phyloP scores from a whole-genome alignment of 1,140 invertebrate genomes.

The Paraescarpia echinospica region DNA sequence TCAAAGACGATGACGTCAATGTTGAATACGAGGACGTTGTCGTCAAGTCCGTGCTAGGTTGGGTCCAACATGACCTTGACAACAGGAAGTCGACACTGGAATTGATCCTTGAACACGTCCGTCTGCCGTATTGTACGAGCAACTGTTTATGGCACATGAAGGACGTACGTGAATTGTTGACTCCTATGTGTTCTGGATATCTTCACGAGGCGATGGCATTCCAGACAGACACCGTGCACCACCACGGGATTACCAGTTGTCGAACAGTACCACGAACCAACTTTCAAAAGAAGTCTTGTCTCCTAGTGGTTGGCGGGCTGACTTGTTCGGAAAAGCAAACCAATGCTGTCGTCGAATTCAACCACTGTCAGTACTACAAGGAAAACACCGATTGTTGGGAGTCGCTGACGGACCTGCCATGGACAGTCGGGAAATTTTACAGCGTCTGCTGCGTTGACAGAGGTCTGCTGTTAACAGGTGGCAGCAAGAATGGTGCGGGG shows the following conservation, averaged over 20 bases:
- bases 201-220: not conserved
- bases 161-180: not conserved
- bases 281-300: no score
- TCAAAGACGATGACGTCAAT: no score
- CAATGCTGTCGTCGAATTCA: not conserved
- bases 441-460: no score
- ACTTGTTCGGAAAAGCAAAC: not conserved
- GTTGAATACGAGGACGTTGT: no score
- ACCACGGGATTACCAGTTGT: not conserved
- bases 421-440: no score
- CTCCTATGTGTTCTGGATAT: not conserved
- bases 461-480: no score
- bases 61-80: no score
- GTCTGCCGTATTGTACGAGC: not conserved
- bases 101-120: not conserved
- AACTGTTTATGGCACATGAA: not conserved
- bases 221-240: not conserved
- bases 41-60: no score
- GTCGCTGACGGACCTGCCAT: no score
- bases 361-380: constrained; percentile 11
- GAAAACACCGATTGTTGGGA: not conserved
- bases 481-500: not conserved
- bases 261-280: not conserved
- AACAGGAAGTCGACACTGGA: not conserved
- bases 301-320: no score